Evolutionary conservation across 2,113 vertebrate genomes (phyloP).

Genomic region (Charadrius vociferus): DNA sequence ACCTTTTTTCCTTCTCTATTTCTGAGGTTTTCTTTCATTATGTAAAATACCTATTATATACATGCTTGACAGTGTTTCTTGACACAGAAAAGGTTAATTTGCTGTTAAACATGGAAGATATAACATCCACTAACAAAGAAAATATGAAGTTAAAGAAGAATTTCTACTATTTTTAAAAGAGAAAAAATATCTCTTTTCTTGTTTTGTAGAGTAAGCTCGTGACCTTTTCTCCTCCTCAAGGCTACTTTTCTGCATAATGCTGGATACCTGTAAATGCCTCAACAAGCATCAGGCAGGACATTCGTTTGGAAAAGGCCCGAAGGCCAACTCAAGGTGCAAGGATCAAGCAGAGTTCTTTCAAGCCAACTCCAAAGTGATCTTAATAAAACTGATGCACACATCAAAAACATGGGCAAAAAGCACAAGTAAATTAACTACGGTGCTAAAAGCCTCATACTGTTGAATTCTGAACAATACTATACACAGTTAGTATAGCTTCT

Average conservation of each 20-base stretch:
- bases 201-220: constrained; percentile 15
- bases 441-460: background rate
- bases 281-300: background rate
- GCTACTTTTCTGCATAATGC: constrained; percentile 46
- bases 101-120: background rate
- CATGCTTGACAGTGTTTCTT: background rate
- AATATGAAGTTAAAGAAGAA: background rate
- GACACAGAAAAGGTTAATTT: background rate
- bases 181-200: background rate
- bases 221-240: constrained; percentile 66
- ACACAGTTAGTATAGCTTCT: background rate
- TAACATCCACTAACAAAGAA: background rate
- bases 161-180: background rate
- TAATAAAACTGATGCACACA: constrained; percentile 39
- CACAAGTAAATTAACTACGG: background rate
- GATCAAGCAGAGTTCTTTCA: constrained; percentile 60
- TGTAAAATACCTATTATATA: background rate
- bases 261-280: constrained; percentile 28
- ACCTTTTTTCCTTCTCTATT: background rate
- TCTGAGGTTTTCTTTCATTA: constrained; percentile 7
- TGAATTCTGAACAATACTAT: background rate
- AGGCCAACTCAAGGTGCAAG: constrained; percentile 56
- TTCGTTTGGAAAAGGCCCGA: constrained; percentile 14
- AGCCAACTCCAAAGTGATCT: constrained; percentile 38
- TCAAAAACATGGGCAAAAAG: background rate